phyloP scores from a whole-genome alignment of 2,113 vertebrate genomes.

The Daboia siamensis region DNA sequence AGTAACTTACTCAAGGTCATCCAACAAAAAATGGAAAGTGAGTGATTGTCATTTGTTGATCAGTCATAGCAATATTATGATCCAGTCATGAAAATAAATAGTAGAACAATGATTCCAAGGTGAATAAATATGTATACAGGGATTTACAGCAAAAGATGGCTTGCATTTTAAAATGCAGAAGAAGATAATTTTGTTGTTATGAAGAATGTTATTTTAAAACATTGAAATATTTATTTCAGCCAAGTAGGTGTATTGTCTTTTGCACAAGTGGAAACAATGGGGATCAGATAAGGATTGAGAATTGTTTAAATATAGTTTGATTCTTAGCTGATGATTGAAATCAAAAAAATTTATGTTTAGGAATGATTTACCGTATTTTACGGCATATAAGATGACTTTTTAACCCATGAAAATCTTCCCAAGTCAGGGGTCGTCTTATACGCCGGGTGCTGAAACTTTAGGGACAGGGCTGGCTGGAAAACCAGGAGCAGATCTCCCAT shows the following conservation, averaged over 20 bases:
- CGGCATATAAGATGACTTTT: too few relatives aligned
- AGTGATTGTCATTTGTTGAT: background rate
- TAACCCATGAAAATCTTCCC: too few relatives aligned
- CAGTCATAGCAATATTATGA: background rate
- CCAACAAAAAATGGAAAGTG: background rate
- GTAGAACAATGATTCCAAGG: background rate
- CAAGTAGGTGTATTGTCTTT: conserved; percentile 3
- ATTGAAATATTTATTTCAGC: background rate
- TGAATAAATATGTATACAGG: background rate
- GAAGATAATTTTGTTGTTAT: background rate
- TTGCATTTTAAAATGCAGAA: background rate
- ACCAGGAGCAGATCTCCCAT: too few relatives aligned
- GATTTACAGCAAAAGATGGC: background rate
- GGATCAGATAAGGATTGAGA: background rate
- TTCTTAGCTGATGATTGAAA: background rate
- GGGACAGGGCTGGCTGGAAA: too few relatives aligned
- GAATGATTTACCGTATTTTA: background rate
- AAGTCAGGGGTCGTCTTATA: too few relatives aligned
- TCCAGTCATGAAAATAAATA: background rate
- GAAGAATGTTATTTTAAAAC: background rate
- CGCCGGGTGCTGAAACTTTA: too few relatives aligned
- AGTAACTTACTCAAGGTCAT: background rate
- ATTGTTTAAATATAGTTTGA: background rate
- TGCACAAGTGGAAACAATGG: background rate
- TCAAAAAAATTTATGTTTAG: background rate